Base-by-base conservation (phyloP, 1,140 invertebrate species). In the Neodiprion fabricii region DNA sequence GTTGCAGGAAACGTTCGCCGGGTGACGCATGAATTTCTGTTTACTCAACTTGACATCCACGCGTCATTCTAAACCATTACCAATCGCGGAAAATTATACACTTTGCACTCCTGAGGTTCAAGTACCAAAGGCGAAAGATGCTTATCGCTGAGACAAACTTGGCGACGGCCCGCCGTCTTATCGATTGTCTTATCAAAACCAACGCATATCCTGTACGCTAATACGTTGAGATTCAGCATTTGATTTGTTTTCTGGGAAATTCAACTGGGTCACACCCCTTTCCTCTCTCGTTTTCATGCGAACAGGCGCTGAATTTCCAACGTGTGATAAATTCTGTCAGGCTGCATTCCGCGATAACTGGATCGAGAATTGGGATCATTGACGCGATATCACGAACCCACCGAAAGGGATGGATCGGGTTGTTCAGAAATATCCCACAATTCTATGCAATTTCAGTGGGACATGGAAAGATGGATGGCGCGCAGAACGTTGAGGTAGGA, bases 321-420 rank as follows among this genome's bases (percentile, higher is more conserved):
- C n/a, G 53, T 9, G 53, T 17, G n/a, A 61, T 61, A 61, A 61
- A 61, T 61, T 61, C 53, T 61, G 53, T 61, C 28, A 40, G 28
- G 28, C 28, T 40, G 28, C 28, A 40, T 14, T 61, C 7, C n/a
- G 53, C 11, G 53, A 61, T 61, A 61, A 3, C 28, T 40, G 28
- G 28, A 40, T 14, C 53, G 53, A 17, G 53, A 61, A 61, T 61
- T 61, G 53, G 53, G 53, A 61, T 61, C 53, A 61, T 61, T 61
- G 53, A 61, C 53, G 53, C 53, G 53, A 61, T 61, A 61, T 61
- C 53, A 61, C 53, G 53, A 61, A 61, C n/a, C 53, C n/a, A 9
- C 53, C 53, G 53, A 61, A 61, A 61, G 53, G 53, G 53, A 61
- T 61, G 53, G n/a, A 17, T 61, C 53, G 53, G 53, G 53, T 61